A percentile compares a stretch with the other conserved stretches of the same genome.
Conservation (phyloP, 2,888 invertebrate species). For the Nematopogon swammerdamellus region DNA sequence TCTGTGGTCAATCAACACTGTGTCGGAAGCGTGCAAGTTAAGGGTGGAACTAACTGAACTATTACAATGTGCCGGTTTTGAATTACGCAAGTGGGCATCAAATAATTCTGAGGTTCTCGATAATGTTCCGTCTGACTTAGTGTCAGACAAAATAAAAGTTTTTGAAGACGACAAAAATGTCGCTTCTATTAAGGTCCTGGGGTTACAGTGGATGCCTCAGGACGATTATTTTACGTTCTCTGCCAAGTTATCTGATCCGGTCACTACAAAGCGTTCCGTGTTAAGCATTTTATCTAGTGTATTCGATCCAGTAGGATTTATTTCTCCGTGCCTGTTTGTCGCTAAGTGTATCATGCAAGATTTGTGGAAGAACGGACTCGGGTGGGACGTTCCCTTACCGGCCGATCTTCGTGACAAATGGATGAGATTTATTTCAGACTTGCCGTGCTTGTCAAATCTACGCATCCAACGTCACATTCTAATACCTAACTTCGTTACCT, state of each 20-base stretch:
- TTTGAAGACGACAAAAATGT: conserved; percentile 5
- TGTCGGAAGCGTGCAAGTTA: conserved; percentile 4
- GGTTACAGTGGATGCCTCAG: conserved; percentile 10
- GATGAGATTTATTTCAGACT: conserved; percentile 1
- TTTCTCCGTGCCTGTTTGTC: conserved; percentile 6
- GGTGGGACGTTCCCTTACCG: conserved; percentile 8
- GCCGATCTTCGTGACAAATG: conserved; percentile 3
- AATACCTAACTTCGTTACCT: neutral
- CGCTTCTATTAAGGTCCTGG: conserved; percentile 9
- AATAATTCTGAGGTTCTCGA: conserved; percentile 2
- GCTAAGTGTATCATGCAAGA: conserved; percentile 9
- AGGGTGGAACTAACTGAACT: conserved; percentile 10
- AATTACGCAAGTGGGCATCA: conserved; percentile 12
- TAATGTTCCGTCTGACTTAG: conserved; percentile 1
- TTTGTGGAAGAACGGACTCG: conserved; percentile 5
- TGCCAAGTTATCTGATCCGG: neutral
- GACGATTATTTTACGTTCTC: conserved; percentile 7
- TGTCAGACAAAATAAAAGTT: conserved; percentile 6
- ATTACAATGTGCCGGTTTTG: conserved; percentile 13
- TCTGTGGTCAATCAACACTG: conserved; percentile 4
- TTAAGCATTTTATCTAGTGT: conserved; percentile 6
- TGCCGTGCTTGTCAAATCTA: neutral
- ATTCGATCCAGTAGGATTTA: conserved; percentile 9
- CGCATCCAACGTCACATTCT: neutral
- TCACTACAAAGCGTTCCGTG: conserved; percentile 5